phyloP scores from a whole-genome alignment of 2,888 invertebrate species.

The Morpho helenor region DNA sequence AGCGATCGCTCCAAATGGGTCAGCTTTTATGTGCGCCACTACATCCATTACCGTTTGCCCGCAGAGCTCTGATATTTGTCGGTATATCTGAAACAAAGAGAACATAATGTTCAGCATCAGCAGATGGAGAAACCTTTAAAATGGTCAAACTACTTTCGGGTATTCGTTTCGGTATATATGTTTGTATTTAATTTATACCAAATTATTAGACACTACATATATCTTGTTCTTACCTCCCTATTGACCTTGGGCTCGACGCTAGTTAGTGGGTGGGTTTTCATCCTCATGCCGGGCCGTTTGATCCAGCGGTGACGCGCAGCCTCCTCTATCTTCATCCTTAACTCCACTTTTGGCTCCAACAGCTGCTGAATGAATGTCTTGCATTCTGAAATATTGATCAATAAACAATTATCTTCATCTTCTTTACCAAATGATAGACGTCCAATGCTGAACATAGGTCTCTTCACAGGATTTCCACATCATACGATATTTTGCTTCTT shows the following conservation, averaged over 20 bases:
- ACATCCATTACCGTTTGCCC: conserved; percentile 62
- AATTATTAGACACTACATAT: no score
- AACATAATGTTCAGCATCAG: background rate
- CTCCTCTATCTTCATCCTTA: conserved; percentile 78
- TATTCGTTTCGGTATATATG: no score
- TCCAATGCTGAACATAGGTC: no score
- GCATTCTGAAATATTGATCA: conserved; percentile 46
- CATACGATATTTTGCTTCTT: background rate
- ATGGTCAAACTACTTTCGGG: no score
- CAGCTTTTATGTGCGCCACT: conserved; percentile 67
- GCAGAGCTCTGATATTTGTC: conserved; percentile 71
- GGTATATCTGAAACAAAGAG: conserved; percentile 50
- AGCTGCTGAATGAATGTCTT: conserved; percentile 73
- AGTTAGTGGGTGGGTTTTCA: conserved; percentile 70
- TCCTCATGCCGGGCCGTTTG: conserved; percentile 67
- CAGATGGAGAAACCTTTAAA: no score
- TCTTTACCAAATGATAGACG: no score
- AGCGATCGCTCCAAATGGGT: conserved; percentile 78
- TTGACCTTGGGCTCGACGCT: conserved; percentile 48
- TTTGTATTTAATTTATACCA: no score
- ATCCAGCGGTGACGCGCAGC: conserved; percentile 81
- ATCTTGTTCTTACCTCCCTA: conserved; percentile 44
- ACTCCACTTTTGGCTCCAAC: conserved; percentile 73
- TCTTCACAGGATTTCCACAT: no score
- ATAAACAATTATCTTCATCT: no score